Percentiles rank a stretch among this genome's conserved stretches.
Conservation (phyloP, 2,797 vertebrate genomes). For the Potorous gilbertii region DNA sequence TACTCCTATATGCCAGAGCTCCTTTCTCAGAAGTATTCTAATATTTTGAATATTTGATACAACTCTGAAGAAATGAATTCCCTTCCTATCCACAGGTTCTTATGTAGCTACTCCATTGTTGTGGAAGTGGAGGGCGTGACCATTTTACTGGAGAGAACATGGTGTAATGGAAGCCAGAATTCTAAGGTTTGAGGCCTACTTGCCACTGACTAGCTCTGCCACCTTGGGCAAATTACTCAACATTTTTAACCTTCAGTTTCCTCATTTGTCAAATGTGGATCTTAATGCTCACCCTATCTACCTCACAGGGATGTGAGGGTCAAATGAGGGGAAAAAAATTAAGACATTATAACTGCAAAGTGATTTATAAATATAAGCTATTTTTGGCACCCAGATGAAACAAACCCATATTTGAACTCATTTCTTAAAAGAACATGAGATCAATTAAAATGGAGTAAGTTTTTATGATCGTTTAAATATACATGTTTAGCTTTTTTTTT, state of each 20-base stretch:
- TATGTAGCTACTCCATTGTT: not conserved
- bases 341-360: not conserved
- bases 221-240: not conserved
- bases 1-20: not conserved
- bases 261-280: not conserved
- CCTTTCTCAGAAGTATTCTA: not conserved
- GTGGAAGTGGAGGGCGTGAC: constrained; percentile 18
- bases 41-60: not conserved
- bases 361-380: not conserved
- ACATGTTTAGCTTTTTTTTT: not conserved
- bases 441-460: constrained; percentile 31
- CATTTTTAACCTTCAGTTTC: not conserved
- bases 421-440: constrained; percentile 26
- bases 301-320: not conserved
- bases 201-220: not conserved
- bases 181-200: not conserved
- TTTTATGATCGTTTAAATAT: constrained; percentile 38
- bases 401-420: not conserved
- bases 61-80: constrained; percentile 36
- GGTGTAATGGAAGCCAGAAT: not conserved
- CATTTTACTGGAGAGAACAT: not conserved
- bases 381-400: constrained; percentile 8
- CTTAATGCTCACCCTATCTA: not conserved
- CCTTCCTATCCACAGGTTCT: not conserved
- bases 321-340: not conserved